Percentiles rank a stretch among this genome's conserved stretches.
These are phyloP conservation scores for Hyposoter didymator DNA, from an alignment of 2,888 invertebrate genomes.

Conservation along the genomic window DNA sequence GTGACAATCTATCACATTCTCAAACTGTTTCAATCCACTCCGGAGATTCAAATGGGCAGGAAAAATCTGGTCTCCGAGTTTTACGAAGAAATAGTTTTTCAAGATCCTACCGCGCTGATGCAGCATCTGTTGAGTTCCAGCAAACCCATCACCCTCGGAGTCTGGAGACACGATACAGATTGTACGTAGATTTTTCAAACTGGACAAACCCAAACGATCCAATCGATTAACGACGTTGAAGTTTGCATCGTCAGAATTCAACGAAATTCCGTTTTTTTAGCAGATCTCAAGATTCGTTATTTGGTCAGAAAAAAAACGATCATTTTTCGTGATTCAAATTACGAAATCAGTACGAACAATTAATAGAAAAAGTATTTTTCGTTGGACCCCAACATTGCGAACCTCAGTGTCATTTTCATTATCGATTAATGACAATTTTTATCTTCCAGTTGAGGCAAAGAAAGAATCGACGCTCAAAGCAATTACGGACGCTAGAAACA, in stretches of 20 bases:
- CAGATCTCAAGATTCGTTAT: background rate
- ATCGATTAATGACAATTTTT: constrained; percentile 3
- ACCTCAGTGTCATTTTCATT: background rate
- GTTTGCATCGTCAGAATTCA: too few relatives aligned
- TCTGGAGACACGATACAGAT: constrained; percentile 94
- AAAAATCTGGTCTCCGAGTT: constrained; percentile 95
- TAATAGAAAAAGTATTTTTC: too few relatives aligned
- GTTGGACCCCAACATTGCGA: constrained; percentile 16
- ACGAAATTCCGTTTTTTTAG: background rate
- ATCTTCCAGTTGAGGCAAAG: constrained; percentile 92
- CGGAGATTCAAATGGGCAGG: constrained; percentile 85
- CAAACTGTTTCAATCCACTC: constrained; percentile 94
- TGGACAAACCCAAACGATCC: background rate
- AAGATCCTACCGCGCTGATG: constrained; percentile 95
- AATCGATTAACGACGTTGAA: background rate
- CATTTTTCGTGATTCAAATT: too few relatives aligned
- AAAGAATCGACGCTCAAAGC: constrained; percentile 92
- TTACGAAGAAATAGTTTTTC: constrained; percentile 98
- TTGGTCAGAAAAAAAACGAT: too few relatives aligned
- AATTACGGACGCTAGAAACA: constrained; percentile 91
- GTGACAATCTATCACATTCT: constrained; percentile 97
- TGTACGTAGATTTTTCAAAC: constrained; percentile 87
- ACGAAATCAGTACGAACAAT: too few relatives aligned
- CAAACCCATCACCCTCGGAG: constrained; percentile 89
- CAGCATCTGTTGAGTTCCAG: constrained; percentile 93